phyloP scores from a whole-genome alignment of 2,113 vertebrate species.

The Nycticryphes semicollaris region DNA sequence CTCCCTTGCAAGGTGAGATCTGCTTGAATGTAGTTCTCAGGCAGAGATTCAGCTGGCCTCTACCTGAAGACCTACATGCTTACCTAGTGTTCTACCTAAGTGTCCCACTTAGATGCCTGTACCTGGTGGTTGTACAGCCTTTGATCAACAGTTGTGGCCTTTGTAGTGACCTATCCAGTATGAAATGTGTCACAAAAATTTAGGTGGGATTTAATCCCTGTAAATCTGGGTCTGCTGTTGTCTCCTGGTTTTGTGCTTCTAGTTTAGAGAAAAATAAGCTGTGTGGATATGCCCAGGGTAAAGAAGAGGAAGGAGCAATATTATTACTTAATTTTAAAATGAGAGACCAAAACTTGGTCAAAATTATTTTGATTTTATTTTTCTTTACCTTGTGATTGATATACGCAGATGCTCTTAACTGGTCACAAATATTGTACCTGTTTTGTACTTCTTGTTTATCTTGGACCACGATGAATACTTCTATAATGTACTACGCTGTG shows the following conservation, averaged over 20 bases:
- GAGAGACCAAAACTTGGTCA: neutral
- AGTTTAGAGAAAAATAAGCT: neutral
- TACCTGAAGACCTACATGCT: neutral
- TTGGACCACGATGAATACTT: neutral
- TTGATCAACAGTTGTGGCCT: neutral
- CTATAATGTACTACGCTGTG: neutral
- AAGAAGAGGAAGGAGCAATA: neutral
- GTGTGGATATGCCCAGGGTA: neutral
- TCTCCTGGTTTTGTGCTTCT: neutral
- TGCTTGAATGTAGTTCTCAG: neutral
- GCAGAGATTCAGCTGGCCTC: neutral
- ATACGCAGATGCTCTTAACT: neutral
- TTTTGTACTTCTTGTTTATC: neutral
- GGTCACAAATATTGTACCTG: neutral
- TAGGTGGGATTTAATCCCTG: neutral
- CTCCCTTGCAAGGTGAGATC: neutral
- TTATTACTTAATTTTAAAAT: neutral
- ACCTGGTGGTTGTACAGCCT: neutral
- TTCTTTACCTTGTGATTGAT: neutral
- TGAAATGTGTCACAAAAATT: neutral
- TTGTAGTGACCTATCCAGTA: neutral
- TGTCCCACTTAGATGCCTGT: rapidly evolving
- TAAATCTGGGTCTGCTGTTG: neutral
- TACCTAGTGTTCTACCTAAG: neutral
- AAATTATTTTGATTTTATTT: neutral